phyloP scores from a whole-genome alignment of 2,888 invertebrate genomes.

The Ennomos quercinarius region DNA sequence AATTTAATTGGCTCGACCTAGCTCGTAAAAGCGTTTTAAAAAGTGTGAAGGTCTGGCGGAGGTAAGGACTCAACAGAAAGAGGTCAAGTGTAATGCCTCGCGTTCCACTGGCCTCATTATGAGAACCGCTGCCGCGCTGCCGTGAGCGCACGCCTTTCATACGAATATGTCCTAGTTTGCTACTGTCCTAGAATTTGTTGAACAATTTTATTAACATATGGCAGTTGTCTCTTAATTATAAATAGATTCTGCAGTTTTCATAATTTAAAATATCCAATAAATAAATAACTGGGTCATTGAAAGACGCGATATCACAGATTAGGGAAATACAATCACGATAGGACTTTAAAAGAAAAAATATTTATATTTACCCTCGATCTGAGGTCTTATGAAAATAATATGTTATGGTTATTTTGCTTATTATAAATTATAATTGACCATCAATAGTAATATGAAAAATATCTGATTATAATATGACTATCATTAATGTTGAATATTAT shows the following conservation, averaged over 20 bases:
- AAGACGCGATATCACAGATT: no score
- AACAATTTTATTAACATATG: slow-evolving; percentile 32
- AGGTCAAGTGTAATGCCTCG: slow-evolving; percentile 84
- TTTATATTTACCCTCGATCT: no score
- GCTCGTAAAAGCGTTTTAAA: slow-evolving; percentile 83
- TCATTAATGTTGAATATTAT: no score
- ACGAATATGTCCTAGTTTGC: slow-evolving; percentile 72
- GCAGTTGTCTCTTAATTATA: slow-evolving; percentile 19
- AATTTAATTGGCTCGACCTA: slow-evolving; percentile 83
- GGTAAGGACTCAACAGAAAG: slow-evolving; percentile 83
- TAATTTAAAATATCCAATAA: no score
- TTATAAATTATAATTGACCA: no score
- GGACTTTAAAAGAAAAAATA: no score
- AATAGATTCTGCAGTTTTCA: not conserved
- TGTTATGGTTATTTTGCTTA: no score
- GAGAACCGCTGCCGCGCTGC: slow-evolving; percentile 64
- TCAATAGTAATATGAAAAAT: no score
- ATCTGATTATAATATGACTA: no score
- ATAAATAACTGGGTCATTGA: no score
- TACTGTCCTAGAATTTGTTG: slow-evolving; percentile 54
- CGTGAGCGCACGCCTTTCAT: slow-evolving; percentile 70
- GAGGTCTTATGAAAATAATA: no score
- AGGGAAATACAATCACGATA: no score
- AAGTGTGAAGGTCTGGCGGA: slow-evolving; percentile 84
- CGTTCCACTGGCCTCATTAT: slow-evolving; percentile 84